Evolutionary conservation across 2,797 vertebrate species (phyloP), one percentile per base, ranked within the genome.

Genomic region (Acanthurus leucopareius): DNA sequence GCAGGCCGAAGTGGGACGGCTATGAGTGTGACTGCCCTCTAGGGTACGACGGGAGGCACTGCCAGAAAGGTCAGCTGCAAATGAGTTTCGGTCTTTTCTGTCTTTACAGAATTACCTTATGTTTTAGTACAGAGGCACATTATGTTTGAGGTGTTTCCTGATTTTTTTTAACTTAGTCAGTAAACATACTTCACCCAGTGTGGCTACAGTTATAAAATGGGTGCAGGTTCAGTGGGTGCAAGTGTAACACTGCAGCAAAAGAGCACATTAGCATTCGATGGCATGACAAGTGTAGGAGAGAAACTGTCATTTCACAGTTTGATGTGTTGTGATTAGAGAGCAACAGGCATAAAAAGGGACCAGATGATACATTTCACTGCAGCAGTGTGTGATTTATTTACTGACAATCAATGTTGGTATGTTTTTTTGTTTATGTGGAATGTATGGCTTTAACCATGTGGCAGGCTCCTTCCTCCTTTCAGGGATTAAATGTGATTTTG

Each of bases 1-100:
- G 98, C 5, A 69, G 96, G 66, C 97, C 98, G n/a, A 96, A 95
- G 89, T 96, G 96, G 92, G 97, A 99, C 45, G 85, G 84, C 25
- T 99, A 99, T 0, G 97, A 98, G 72, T 99, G 98, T 68, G 98
- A 99, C 93, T 99, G 98, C 82, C 94, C 97, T 5, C 92, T 99
- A 70, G 98, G 98, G 61, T 99, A 97, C 0, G 97, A 98, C 70
- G 98, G 97, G 25, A 93, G 92, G 38, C 96, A 97, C 75, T 99
- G 98, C 86, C 97, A 98, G 87, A 99, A 98, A 97, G 98, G 98
- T 99, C 95, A 80, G 28, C 52, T 25, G 11, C 3, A 17, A 11
- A 11, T 38, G 4, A 17, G 25, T n/a, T 7, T 4, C 5, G 40
- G 0, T 69, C 3, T 3, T 32, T 35, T 35, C 32, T 35, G 32